Conservation (phyloP, 2,113 vertebrate species). For the Centropus unirufus region DNA sequence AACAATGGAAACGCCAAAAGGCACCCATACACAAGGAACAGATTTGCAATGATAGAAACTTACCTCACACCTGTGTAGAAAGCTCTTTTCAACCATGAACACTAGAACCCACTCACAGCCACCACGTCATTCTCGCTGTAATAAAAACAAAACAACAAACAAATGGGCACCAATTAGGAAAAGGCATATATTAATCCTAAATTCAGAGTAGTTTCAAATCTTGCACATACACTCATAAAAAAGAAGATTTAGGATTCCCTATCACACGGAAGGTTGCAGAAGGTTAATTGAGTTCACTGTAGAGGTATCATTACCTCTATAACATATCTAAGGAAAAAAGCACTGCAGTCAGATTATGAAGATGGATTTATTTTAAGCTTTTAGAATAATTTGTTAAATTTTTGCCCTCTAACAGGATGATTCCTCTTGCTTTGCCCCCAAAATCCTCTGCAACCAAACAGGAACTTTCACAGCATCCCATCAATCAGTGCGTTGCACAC, state of each 20-base stretch:
- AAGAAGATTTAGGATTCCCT: slow-evolving; percentile 46
- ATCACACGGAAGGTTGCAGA: slow-evolving; percentile 9
- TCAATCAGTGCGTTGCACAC: rapidly evolving
- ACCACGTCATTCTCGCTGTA: slow-evolving; percentile 71
- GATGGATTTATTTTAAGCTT: slow-evolving; percentile 41
- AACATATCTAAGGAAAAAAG: slow-evolving; percentile 22
- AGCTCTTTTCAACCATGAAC: slow-evolving; percentile 62
- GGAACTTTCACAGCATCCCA: neutral
- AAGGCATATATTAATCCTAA: slow-evolving; percentile 14
- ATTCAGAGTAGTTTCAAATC: slow-evolving; percentile 26
- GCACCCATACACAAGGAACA: neutral
- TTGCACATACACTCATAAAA: slow-evolving; percentile 14
- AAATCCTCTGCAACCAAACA: neutral
- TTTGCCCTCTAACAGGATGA: neutral
- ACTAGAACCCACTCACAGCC: slow-evolving; percentile 34
- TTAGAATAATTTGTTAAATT: neutral
- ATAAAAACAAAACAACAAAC: slow-evolving; percentile 54
- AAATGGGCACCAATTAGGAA: slow-evolving; percentile 57
- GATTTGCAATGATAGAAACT: neutral
- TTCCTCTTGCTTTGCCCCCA: neutral
- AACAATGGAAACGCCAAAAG: neutral
- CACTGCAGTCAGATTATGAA: neutral
- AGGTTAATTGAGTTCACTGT: slow-evolving; percentile 65
- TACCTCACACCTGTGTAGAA: slow-evolving; percentile 65
- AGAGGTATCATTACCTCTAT: slow-evolving; percentile 49